Percentiles rank a stretch among this genome's conserved stretches.
Evolutionary conservation across 1,140 invertebrate species (phyloP).

Genomic region (Thrips palmi): DNA sequence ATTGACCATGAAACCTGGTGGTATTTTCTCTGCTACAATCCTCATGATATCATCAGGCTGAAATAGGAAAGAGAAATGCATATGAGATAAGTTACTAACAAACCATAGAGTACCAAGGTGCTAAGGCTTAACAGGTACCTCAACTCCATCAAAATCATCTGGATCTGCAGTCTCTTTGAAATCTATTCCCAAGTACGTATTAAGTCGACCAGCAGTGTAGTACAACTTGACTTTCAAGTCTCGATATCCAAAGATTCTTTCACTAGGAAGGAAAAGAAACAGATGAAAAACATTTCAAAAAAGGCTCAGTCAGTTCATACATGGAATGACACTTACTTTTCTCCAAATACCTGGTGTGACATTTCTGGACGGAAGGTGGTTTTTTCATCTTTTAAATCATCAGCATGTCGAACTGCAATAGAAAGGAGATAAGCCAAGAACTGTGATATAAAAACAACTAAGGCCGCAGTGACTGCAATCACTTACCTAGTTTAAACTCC

Average conservation of each 20-base stretch:
- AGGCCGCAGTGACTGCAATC: not conserved
- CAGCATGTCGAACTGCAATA: constrained; percentile 36
- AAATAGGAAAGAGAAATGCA: constrained; percentile 8
- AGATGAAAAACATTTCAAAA: constrained; percentile 6
- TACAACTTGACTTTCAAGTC: constrained; percentile 61
- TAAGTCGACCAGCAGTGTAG: constrained; percentile 63
- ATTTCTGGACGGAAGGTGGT: constrained; percentile 64
- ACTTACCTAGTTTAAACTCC: constrained; percentile 57
- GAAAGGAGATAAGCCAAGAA: constrained; percentile 10
- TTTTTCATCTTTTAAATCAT: constrained; percentile 55
- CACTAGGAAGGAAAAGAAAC: constrained; percentile 31
- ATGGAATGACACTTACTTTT: constrained; percentile 32
- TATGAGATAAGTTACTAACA: not conserved
- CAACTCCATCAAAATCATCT: constrained; percentile 17
- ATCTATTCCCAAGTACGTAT: constrained; percentile 47
- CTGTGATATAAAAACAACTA: constrained; percentile 1
- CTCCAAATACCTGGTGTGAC: constrained; percentile 88
- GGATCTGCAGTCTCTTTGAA: constrained; percentile 40
- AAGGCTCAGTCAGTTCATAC: too few relatives aligned
- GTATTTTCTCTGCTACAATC: constrained; percentile 35
- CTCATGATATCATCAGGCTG: constrained; percentile 66
- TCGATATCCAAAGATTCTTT: constrained; percentile 86
- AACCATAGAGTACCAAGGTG: not conserved
- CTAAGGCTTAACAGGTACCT: constrained; percentile 16
- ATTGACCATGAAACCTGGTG: constrained; percentile 39